Percentiles rank a stretch among this genome's conserved stretches.
Evolutionary conservation across 2,113 vertebrate genomes (phyloP).

Genomic region (Carassius auratus): DNA sequence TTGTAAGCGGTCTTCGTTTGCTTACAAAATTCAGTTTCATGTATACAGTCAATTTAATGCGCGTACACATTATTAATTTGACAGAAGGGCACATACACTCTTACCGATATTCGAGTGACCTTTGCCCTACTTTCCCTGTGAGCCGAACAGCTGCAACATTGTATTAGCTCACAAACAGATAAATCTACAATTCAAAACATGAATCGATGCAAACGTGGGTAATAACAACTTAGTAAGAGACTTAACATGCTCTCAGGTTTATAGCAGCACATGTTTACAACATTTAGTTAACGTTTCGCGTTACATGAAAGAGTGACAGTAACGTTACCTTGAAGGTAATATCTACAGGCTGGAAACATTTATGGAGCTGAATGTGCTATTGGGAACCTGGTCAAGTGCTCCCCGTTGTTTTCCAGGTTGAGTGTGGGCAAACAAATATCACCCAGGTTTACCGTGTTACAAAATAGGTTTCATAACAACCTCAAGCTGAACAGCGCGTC

Average conservation of each 20-base stretch:
- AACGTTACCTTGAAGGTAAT: slow-evolving; percentile 69
- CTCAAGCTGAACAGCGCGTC: too few relatives aligned
- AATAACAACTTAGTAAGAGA: not conserved
- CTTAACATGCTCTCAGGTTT: not conserved
- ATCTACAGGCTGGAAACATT: slow-evolving; percentile 78
- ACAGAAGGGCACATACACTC: not conserved
- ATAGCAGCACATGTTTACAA: not conserved
- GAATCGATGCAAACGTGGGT: not conserved
- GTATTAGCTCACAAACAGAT: not conserved
- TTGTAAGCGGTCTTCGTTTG: not conserved
- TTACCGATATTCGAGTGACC: slow-evolving; percentile 45
- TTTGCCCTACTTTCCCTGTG: slow-evolving; percentile 54
- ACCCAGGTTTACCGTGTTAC: slow-evolving; percentile 36
- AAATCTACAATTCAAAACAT: not conserved
- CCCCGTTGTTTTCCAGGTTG: not conserved
- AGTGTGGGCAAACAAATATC: not conserved
- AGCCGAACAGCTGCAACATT: too few relatives aligned
- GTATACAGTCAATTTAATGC: too few relatives aligned
- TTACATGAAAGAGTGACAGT: slow-evolving; percentile 36
- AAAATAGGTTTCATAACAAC: slow-evolving; percentile 45
- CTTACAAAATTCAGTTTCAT: not conserved
- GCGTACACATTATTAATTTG: too few relatives aligned
- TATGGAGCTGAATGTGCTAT: slow-evolving; percentile 28
- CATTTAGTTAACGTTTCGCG: not conserved
- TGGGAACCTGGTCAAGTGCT: not conserved